These are phyloP conservation scores for Brachyalestes nurse DNA, from an alignment of 2,797 vertebrate genomes.

Conservation along the genomic window DNA sequence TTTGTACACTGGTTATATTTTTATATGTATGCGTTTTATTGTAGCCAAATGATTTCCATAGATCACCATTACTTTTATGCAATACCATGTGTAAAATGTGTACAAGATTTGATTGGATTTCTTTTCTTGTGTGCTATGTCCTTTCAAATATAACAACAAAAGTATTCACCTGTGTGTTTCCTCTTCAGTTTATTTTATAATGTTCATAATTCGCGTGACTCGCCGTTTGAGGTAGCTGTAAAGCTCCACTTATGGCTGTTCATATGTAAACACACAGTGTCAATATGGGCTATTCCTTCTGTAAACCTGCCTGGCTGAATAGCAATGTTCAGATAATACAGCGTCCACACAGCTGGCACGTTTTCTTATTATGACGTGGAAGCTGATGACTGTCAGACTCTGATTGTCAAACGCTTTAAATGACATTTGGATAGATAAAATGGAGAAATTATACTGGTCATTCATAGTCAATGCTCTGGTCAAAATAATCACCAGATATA, in stretches of 20 bases:
- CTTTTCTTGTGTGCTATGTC: conserved; percentile 75
- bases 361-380: no score
- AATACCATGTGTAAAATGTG: conserved; percentile 87
- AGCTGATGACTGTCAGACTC: no score
- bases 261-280: conserved; percentile 42
- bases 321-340: not conserved
- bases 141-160: conserved; percentile 76
- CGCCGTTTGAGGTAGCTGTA: not conserved
- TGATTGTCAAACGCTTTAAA: no score
- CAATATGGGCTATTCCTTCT: conserved; percentile 44
- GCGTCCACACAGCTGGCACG: not conserved
- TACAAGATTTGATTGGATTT: conserved; percentile 86
- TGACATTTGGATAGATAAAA: no score
- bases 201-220: not conserved
- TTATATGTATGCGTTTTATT: conserved; percentile 95
- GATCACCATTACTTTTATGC: conserved; percentile 87
- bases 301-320: conserved; percentile 37
- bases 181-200: not conserved
- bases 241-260: not conserved
- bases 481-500: no score
- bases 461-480: no score
- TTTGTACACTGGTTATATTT: conserved; percentile 91
- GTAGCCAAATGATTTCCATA: conserved; percentile 92
- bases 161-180: not conserved
- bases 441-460: no score